Conservation (phyloP, 2,888 invertebrate species). For the Ommatoiulus sabulosus region DNA sequence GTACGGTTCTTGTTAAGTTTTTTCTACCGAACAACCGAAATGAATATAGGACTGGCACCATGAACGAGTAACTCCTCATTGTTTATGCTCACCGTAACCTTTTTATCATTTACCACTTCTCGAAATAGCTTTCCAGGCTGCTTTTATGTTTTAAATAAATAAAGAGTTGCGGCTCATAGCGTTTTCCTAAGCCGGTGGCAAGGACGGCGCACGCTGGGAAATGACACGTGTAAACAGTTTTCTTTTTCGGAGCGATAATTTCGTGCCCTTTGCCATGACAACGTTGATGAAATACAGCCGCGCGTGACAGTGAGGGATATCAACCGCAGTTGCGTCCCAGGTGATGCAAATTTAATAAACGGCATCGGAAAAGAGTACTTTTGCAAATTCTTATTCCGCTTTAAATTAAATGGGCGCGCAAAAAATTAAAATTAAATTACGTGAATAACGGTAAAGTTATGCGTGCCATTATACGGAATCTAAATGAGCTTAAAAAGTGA, state of each 20-base stretch:
- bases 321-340: background rate
- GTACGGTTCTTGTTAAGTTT: no score
- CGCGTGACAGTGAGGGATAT: background rate
- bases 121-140: background rate
- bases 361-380: background rate
- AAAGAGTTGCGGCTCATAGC: background rate
- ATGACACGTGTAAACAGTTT: background rate
- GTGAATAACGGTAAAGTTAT: no score
- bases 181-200: background rate
- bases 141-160: background rate
- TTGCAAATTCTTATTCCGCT: no score
- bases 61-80: conserved; percentile 19
- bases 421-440: no score
- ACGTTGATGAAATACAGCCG: background rate
- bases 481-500: no score
- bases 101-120: background rate
- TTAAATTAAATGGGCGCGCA: no score
- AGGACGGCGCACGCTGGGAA: background rate
- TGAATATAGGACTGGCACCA: background rate
- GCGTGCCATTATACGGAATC: no score
- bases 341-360: background rate
- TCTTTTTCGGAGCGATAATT: background rate
- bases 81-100: background rate
- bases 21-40: background rate
- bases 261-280: background rate